These are phyloP conservation scores for Cephus spinipes DNA, from an alignment of 2,888 invertebrate genomes.

Conservation along the genomic window DNA sequence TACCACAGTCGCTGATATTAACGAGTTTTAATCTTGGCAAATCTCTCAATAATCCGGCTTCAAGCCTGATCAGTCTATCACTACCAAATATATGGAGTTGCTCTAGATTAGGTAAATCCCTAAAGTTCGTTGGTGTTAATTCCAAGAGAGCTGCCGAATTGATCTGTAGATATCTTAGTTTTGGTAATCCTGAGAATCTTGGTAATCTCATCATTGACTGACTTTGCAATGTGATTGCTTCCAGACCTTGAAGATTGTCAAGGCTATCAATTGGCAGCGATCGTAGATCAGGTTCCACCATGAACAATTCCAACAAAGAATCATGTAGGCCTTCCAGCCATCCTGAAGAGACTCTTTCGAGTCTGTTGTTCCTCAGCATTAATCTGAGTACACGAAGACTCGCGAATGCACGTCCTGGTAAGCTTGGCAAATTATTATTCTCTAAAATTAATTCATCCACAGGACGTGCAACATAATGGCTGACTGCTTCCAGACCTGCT, in stretches of 20 bases:
- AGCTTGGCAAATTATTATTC: slow-evolving; percentile 85
- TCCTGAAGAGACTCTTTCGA: slow-evolving; percentile 83
- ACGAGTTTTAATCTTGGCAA: slow-evolving; percentile 76
- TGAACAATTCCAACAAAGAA: slow-evolving; percentile 83
- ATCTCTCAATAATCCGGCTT: slow-evolving; percentile 79
- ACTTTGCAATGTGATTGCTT: slow-evolving; percentile 87
- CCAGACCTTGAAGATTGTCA: slow-evolving; percentile 78
- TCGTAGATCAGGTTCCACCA: slow-evolving; percentile 85
- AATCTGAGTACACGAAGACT: slow-evolving; percentile 80
- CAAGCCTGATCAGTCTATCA: slow-evolving; percentile 75
- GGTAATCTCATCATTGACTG: slow-evolving; percentile 82
- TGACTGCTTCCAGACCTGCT: slow-evolving; percentile 79
- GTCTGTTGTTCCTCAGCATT: slow-evolving; percentile 85
- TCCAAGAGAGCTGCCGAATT: slow-evolving; percentile 77
- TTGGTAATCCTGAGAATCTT: slow-evolving; percentile 75
- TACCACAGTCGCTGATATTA: slow-evolving; percentile 82
- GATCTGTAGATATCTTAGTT: slow-evolving; percentile 80
- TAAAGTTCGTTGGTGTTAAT: slow-evolving; percentile 77
- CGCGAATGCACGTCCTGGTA: slow-evolving; percentile 86
- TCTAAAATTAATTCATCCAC: slow-evolving; percentile 90
- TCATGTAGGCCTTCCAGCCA: slow-evolving; percentile 85
- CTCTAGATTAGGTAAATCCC: slow-evolving; percentile 78
- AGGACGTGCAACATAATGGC: slow-evolving; percentile 75
- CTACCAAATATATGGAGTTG: slow-evolving; percentile 81
- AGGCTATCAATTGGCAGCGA: slow-evolving; percentile 84